Evolutionary conservation across 2,797 vertebrate genomes (phyloP), one percentile per base, ranked within the genome.

Genomic region (Coracias cyanogaster): DNA sequence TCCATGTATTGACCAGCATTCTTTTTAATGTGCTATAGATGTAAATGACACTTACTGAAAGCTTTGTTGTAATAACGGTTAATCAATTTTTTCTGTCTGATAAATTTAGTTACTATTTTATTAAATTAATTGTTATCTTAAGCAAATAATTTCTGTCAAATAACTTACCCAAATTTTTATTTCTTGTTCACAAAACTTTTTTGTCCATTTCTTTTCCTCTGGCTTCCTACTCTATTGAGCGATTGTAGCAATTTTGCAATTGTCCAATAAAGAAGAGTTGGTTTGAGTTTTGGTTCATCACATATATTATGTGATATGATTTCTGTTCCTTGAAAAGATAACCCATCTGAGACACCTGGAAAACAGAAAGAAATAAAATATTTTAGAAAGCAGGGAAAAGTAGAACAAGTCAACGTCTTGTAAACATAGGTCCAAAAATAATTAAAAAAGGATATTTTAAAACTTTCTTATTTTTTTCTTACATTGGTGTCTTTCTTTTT

Each of bases 401-500:
- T 61, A 9, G 3, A 54, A 84, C 19, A 45, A 60, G 16, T 25
- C 13, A 35, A 22, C 22, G 14, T 72, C 10, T 60, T 65, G 15
- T 66, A 77, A 78, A 49, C 3, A 37, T 4, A 46, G 6, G 9
- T 9, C 17, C 21, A 6, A 37, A 81, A 62, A 57, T 2, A 65
- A 87, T 37, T 37, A 10, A 22, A 46, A 66, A 57, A 57, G 0
- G 16, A 9, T 49, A 13, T 48, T 77, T 69, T 15, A 43, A 41
- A 54, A n/a, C 1, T 20, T 72, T 25, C 6, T 25, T 16, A 3
- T 33, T 54, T 70, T 65, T 58, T 2, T 37, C 4, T 79, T 72
- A 35, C 2, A 22, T 1, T 16, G 1, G 1, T 33, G 9, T 52
- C 14, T 31, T n/a, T 3, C 24, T 64, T 33, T 57, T 58, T 31